Evolutionary conservation across 2,797 vertebrate species (phyloP).

Genomic region (Erithacus rubecula): DNA sequence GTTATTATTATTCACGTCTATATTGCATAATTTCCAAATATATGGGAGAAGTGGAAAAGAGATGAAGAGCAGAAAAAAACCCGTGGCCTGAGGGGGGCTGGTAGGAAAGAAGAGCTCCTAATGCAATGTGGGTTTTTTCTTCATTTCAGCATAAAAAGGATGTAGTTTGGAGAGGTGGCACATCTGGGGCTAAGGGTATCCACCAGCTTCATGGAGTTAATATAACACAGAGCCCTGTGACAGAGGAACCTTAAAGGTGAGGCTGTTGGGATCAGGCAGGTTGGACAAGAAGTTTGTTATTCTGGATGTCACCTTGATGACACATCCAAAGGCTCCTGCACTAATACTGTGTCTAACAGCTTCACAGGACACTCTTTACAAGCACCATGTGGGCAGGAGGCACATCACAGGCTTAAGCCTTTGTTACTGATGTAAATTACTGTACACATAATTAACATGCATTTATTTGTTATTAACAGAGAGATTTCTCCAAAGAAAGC

Average conservation of each 20-base stretch:
- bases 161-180: not conserved
- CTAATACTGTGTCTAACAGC: conserved; percentile 2
- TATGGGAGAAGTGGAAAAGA: not conserved
- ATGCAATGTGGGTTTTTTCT: not conserved
- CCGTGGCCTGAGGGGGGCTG: not conserved
- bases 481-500: not conserved
- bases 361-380: not conserved
- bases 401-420: not conserved
- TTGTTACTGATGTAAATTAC: not conserved
- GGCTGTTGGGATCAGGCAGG: not conserved
- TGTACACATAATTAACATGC: not conserved
- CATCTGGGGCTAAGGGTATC: not conserved
- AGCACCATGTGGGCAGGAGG: not conserved
- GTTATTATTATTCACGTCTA: not conserved
- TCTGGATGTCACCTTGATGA: conserved; percentile 18
- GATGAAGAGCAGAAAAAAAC: not conserved
- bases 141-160: not conserved
- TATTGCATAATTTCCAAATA: not conserved
- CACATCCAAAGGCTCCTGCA: not conserved
- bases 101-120: not conserved
- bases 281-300: conserved; percentile 12
- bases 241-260: not conserved
- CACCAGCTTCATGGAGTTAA: not conserved
- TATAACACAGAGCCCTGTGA: not conserved
- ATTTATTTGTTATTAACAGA: not conserved